A percentile compares a stretch with the other conserved stretches of the same genome.
Conservation (phyloP, 1,140 invertebrate species). For the Druon quercuslanigerum region DNA sequence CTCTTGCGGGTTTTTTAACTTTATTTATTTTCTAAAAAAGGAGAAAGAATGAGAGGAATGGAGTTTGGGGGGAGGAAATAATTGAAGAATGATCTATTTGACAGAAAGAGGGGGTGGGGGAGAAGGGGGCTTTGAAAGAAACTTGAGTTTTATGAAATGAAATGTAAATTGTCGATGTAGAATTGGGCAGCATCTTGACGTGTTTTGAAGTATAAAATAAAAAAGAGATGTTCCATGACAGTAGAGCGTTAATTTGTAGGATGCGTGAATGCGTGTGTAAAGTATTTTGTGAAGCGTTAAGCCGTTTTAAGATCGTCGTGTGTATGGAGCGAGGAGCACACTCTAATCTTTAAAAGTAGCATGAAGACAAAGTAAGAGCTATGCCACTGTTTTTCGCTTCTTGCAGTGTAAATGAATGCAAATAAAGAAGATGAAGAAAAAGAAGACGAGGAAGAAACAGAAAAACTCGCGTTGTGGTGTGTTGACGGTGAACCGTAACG, state of each 20-base stretch:
- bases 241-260: slow-evolving; percentile 61
- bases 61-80: not conserved
- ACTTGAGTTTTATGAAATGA: not conserved
- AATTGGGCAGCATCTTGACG: slow-evolving; percentile 50
- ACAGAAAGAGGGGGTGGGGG: not conserved
- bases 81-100: not conserved
- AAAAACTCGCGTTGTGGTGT: slow-evolving; percentile 27
- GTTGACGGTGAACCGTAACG: slow-evolving; percentile 30
- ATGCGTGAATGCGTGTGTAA: slow-evolving; percentile 53
- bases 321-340: slow-evolving; percentile 34
- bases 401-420: slow-evolving; percentile 52
- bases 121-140: too few species aligned
- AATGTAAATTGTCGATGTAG: not conserved
- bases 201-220: slow-evolving; percentile 50
- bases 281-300: slow-evolving; percentile 45
- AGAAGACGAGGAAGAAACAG: too few species aligned
- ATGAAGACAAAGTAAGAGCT: slow-evolving; percentile 46
- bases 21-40: too few species aligned
- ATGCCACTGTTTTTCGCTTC: slow-evolving; percentile 54
- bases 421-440: slow-evolving; percentile 35
- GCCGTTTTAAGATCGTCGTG: slow-evolving; percentile 12
- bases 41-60: not conserved
- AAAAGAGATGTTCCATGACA: slow-evolving; percentile 68
- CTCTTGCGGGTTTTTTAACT: too few species aligned
- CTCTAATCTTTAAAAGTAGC: slow-evolving; percentile 45